phyloP scores from a whole-genome alignment of 2,113 vertebrate genomes.

The Meleagris gallopavo region DNA sequence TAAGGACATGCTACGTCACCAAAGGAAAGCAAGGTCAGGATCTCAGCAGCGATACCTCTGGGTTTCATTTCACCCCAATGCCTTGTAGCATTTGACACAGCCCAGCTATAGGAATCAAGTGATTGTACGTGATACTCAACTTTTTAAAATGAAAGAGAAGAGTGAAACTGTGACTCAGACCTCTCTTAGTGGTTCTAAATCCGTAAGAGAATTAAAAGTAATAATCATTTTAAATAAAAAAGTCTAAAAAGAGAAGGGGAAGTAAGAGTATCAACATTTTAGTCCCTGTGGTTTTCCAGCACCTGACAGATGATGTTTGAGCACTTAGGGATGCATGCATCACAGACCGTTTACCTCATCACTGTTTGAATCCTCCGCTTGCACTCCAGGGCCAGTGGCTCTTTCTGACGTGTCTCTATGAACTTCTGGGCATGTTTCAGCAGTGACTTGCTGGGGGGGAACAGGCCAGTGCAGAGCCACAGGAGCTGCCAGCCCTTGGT shows the following conservation, averaged over 20 bases:
- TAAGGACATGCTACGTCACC: neutral
- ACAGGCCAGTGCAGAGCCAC: conserved; percentile 95
- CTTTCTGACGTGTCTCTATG: conserved; percentile 84
- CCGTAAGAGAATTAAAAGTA: neutral
- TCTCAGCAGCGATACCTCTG: neutral
- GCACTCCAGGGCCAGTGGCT: conserved; percentile 83
- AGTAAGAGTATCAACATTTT: neutral
- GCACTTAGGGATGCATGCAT: neutral
- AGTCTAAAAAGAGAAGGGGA: neutral
- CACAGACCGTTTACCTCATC: conserved; percentile 82
- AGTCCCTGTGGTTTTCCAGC: neutral
- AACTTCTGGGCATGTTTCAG: conserved; percentile 90
- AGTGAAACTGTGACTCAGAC: neutral
- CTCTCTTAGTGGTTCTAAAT: neutral
- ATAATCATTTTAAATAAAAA: neutral
- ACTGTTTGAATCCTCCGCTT: conserved; percentile 85
- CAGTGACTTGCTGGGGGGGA: conserved; percentile 87
- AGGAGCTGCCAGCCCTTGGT: conserved; percentile 94
- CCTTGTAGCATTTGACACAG: neutral
- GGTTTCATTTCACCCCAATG: neutral
- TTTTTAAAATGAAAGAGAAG: neutral
- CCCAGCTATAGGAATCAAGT: neutral
- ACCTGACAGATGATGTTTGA: neutral
- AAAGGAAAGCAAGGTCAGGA: neutral
- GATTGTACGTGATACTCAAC: neutral